phyloP scores from a whole-genome alignment of 2,113 vertebrate species.

The Neodontobutis hainanensis region DNA sequence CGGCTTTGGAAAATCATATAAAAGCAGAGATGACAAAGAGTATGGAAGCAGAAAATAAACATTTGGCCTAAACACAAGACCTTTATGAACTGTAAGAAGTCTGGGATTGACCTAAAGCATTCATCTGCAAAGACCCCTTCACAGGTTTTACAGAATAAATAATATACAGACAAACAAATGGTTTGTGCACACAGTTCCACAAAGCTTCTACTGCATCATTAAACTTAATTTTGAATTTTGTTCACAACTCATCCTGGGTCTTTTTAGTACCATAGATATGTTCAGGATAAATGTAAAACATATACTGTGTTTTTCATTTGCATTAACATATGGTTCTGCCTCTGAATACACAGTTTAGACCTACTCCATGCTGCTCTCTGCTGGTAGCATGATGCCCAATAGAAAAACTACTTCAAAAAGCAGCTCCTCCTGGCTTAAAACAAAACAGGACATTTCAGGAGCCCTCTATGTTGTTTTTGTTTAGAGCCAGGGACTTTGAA shows the following conservation, averaged over 20 bases:
- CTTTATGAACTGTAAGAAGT: constrained; percentile 22
- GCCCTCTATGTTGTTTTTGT: too few species aligned
- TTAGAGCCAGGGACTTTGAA: too few species aligned
- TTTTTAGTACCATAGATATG: too few species aligned
- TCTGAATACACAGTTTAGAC: too few species aligned
- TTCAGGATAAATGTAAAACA: too few species aligned
- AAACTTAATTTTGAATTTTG: too few species aligned
- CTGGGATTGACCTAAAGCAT: neutral
- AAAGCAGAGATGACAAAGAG: constrained; percentile 48
- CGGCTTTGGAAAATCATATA: constrained; percentile 20
- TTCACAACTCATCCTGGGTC: too few species aligned
- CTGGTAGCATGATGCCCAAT: constrained; percentile 9
- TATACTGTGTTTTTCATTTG: neutral
- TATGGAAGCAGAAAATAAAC: constrained; percentile 17
- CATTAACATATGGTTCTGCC: neutral
- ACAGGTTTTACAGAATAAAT: constrained; percentile 3
- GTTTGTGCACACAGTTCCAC: neutral
- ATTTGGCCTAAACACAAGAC: constrained; percentile 8
- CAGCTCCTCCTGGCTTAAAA: too few species aligned
- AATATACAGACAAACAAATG: neutral
- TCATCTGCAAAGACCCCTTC: neutral
- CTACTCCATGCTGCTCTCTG: constrained; percentile 29
- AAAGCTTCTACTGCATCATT: too few species aligned
- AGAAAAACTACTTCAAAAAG: too few species aligned
- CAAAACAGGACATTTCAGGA: too few species aligned